Evolutionary conservation across 64 coral and sea anemone genomes (phyloP).

Genomic region (Montipora capricornis): DNA sequence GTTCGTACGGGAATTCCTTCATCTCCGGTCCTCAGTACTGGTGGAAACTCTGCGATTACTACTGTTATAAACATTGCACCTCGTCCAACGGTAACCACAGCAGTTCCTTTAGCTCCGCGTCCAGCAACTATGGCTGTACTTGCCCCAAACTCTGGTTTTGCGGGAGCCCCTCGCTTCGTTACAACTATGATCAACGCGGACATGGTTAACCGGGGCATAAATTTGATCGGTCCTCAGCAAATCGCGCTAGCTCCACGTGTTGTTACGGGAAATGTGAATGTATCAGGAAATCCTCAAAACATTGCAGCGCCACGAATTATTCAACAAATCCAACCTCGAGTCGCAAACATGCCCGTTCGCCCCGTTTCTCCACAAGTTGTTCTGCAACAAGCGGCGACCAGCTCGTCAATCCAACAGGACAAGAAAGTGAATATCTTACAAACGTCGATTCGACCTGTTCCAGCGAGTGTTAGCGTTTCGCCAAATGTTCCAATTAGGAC

Average conservation of each 20-base stretch:
- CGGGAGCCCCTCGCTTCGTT: slow-evolving; percentile 67
- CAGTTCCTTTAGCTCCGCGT: slow-evolving; percentile 93
- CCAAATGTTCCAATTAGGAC: slow-evolving; percentile 60
- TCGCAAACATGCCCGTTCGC: slow-evolving; percentile 41
- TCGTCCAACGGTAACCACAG: slow-evolving; percentile 81
- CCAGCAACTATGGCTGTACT: slow-evolving; percentile 93
- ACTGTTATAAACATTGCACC: slow-evolving; percentile 97
- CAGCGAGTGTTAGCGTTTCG: slow-evolving; percentile 46
- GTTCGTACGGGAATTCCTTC: slow-evolving; percentile 85
- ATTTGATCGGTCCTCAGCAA: slow-evolving; percentile 79
- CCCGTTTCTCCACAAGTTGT: slow-evolving; percentile 55
- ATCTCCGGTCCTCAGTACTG: slow-evolving; percentile 48
- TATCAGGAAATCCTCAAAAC: slow-evolving; percentile 68
- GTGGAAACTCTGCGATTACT: slow-evolving; percentile 59
- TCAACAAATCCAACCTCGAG: slow-evolving; percentile 79
- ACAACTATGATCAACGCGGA: slow-evolving; percentile 88
- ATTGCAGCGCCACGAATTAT: slow-evolving; percentile 84
- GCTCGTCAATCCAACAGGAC: slow-evolving; percentile 61
- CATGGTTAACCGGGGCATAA: slow-evolving; percentile 66
- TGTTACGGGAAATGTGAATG: slow-evolving; percentile 71
- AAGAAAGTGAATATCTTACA: slow-evolving; percentile 54
- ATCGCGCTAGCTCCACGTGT: slow-evolving; percentile 85
- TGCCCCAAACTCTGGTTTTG: slow-evolving; percentile 71
- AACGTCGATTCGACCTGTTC: slow-evolving; percentile 55
- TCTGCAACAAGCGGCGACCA: slow-evolving; percentile 68